phyloP scores from a whole-genome alignment of 2,888 invertebrate species.

The Scaptomyza reducta region DNA sequence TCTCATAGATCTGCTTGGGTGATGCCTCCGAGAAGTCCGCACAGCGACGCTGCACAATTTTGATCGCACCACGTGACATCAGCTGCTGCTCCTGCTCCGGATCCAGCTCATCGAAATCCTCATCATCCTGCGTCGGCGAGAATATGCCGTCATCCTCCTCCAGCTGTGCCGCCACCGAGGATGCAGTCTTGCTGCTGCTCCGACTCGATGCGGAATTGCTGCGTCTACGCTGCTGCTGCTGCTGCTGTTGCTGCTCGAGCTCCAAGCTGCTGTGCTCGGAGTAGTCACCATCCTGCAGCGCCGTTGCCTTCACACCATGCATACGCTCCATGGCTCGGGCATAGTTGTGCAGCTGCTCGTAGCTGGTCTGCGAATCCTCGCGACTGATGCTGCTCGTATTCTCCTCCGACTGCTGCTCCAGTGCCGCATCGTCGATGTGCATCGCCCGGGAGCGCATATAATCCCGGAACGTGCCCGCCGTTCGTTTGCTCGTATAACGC shows the following conservation, averaged over 20 bases:
- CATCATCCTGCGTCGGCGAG: slow-evolving; percentile 77
- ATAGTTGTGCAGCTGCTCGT: slow-evolving; percentile 84
- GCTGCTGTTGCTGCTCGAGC: slow-evolving; percentile 49
- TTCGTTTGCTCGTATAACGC: slow-evolving; percentile 84
- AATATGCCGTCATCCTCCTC: slow-evolving; percentile 80
- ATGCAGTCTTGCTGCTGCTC: slow-evolving; percentile 57
- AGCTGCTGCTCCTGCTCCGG: slow-evolving; percentile 56
- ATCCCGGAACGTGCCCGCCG: slow-evolving; percentile 83
- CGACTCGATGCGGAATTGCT: slow-evolving; percentile 60
- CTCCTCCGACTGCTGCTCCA: slow-evolving; percentile 80
- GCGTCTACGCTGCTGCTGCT: slow-evolving; percentile 48
- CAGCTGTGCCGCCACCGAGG: slow-evolving; percentile 51
- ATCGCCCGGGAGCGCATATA: slow-evolving; percentile 83
- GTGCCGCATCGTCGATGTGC: slow-evolving; percentile 81
- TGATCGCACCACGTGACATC: slow-evolving; percentile 62
- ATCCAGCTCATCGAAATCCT: slow-evolving; percentile 70
- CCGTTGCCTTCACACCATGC: slow-evolving; percentile 85
- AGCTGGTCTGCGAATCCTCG: slow-evolving; percentile 79
- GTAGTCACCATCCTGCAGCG: slow-evolving; percentile 73
- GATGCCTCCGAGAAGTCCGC: slow-evolving; percentile 82
- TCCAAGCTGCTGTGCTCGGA: slow-evolving; percentile 79
- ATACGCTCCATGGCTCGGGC: slow-evolving; percentile 86
- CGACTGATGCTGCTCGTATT: slow-evolving; percentile 81
- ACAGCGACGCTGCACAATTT: slow-evolving; percentile 69
- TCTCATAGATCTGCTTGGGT: slow-evolving; percentile 83